Evolutionary conservation across 2,113 vertebrate species (phyloP), one percentile per base, ranked within the genome.

Genomic region (Struthidea cinerea): DNA sequence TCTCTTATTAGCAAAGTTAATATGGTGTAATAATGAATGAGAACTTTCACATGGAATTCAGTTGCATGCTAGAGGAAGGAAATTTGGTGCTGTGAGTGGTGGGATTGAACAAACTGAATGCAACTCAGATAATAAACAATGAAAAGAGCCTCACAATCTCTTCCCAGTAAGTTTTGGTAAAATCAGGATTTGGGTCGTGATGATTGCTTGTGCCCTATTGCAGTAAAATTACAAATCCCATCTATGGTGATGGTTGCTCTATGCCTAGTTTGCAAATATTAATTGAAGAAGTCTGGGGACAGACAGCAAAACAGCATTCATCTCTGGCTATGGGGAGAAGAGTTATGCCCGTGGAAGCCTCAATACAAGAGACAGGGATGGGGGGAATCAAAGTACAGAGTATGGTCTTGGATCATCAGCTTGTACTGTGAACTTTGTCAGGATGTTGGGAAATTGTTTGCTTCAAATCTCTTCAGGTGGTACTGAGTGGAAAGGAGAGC

Each of bases 361-460:
- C 28, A 67, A 41, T 16, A 24, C 1, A 1, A n/a, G 35, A 60
- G 53, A 41, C 8, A n/a, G 63, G 30, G 20, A 59, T 6, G 1
- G 16, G 39, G 57, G 32, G 41, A 87, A 73, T 81, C 95, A 95
- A 97, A 97, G 96, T 97, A 19, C 96, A 87, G 33, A 61, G 32
- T 20, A 9, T 6, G 5, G 86, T 96, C 68, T 90, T 96, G 90
- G 84, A 88, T 96, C 84, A 4, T 76, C 94, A 89, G 74, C 33
- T 91, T 90, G 84, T 74, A 91, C 96, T 42, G 42, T 93, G 91
- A 69, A 87, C 95, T 94, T 92, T 90, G 95, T 80, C 87, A 92
- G 69, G 81, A 64, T 52, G 33, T 93, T 96, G 86, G 73, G 91
- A 93, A 96, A 92, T 68, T 52, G 68, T 81, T 95, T 46, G 3